Evolutionary conservation across 2,888 invertebrate genomes (phyloP), one percentile per base, ranked within the genome.

Genomic region (Anthophora plumipes): DNA sequence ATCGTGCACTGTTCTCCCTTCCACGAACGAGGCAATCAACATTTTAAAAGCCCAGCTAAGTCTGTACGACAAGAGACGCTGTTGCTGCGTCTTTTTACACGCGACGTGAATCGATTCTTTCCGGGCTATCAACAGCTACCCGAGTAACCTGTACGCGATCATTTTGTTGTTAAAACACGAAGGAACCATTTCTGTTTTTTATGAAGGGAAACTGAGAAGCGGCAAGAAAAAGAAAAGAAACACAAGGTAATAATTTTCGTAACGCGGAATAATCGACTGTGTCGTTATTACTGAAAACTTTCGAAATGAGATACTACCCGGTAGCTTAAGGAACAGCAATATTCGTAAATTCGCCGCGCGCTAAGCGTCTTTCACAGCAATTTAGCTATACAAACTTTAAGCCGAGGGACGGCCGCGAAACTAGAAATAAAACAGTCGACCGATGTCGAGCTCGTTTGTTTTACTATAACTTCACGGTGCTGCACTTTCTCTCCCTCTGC

Each of bases 361-460:
- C 66, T 73, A 63, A 81, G 77, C 81, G 84, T 86, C 84, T 84
- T 86, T 81, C 86, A 66, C 43, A 64, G 75, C 81, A 86, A 85
- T 85, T 85, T 84, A 84, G 72, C 86, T 77, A 31, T 31, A 75
- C 64, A 67, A 85, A 85, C 75, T 85, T 86, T 67, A 63, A n/a
- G 66, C 69, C 57, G 80, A 31, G 4, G 31, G 31, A 73, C 74
- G 69, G 55, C 48, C 77, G 77, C 73, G 75, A 77, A 86, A 68
- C 73, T 52, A 68, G 63, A 75, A 69, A 73, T 84, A 78, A 85
- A 85, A 86, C 84, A 81, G 31, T 31, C 72, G 54, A 31, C 31
- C 54, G 72, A 77, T 52, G 77, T 70, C 71, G 68, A 39, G 81
- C 67, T 61, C 73, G 73, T 86, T 85, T 81, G 75, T 86, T 81